These are phyloP conservation scores for Tenualosa thibaudeaui DNA, from an alignment of 2,797 vertebrate species.

Conservation along the genomic window DNA sequence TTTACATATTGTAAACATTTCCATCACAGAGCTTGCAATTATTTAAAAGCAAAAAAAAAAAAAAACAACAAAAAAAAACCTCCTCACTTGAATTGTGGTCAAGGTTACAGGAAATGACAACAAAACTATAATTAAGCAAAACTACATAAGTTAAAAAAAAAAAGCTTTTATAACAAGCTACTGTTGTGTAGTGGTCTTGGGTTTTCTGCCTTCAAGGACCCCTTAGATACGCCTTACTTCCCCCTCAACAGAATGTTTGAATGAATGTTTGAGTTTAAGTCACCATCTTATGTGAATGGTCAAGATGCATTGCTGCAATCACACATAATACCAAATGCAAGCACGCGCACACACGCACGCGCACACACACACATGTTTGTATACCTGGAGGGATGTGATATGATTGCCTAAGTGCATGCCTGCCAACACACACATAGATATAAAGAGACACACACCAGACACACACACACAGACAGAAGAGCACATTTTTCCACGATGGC, in stretches of 20 bases:
- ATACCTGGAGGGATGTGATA: neutral
- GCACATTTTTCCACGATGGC: neutral
- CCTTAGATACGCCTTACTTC: neutral
- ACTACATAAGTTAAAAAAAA: conserved; percentile 13
- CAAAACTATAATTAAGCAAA: conserved; percentile 21
- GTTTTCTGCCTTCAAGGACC: neutral
- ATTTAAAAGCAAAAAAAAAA: neutral
- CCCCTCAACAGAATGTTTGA: neutral
- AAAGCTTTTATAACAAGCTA: conserved; percentile 3
- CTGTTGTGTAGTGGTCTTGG: conserved; percentile 24
- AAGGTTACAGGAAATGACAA: conserved; percentile 1
- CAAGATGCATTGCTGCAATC: neutral
- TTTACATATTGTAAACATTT: conserved; percentile 16
- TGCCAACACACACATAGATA: neutral
- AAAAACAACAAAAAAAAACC: neutral
- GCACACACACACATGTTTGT: neutral
- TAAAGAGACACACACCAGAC: neutral
- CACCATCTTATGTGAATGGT: neutral
- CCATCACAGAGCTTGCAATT: neutral
- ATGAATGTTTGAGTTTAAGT: conserved; percentile 26
- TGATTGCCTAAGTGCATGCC: conserved; percentile 6
- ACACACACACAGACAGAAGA: neutral
- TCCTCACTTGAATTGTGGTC: neutral
- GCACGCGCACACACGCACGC: neutral
- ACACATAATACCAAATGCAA: neutral